Evolutionary conservation across 2,888 invertebrate genomes (phyloP), one percentile per base, ranked within the genome.

Genomic region (Drosophila longiperda): DNA sequence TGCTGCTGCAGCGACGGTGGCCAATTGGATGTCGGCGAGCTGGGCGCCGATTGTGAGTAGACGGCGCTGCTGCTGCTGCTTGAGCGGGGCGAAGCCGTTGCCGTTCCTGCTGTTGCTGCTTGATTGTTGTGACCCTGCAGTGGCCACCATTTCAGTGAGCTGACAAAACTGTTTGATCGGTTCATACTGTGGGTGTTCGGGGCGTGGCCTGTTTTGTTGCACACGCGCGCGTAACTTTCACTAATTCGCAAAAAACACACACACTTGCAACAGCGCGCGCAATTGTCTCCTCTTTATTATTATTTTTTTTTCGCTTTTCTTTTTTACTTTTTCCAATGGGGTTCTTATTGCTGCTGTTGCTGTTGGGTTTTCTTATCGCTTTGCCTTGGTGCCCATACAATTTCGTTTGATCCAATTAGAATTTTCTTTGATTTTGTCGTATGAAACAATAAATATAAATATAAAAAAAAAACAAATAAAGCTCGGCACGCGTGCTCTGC

Each of bases 111-210:
- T 55, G 78, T 52, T 32, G 86, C 76, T 42, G 90, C 78, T 57
- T 90, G 88, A 74, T 83, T 83, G 70, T 83, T 87, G 70, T 89
- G 90, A 65, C 91, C 84, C 84, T 92, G 92, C 59, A 90, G 75
- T 33, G 92, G 92, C 93, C 93, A 93, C 92, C 92, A 93, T 83
- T 93, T 93, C 20, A 93, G 78, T 45, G 92, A 90, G 79, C 87
- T 92, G 32, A 92, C 92, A 83, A 93, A 93, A 84, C 93, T 93
- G 80, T 91, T 92, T 59, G 93, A 92, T 73, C 93, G 92, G 90
- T 92, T 92, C 91, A 93, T 91, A 73, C 72, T 86, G 38, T 65
- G 62, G 60, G 64, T 59, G 62, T 58, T 42, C 42, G 57, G 54
- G 73, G 63, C 68, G 80, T 62, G 58, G 61, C 63, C 50, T 29